These are phyloP conservation scores for Gavia stellata DNA, from an alignment of 2,113 vertebrate genomes.

Conservation along the genomic window DNA sequence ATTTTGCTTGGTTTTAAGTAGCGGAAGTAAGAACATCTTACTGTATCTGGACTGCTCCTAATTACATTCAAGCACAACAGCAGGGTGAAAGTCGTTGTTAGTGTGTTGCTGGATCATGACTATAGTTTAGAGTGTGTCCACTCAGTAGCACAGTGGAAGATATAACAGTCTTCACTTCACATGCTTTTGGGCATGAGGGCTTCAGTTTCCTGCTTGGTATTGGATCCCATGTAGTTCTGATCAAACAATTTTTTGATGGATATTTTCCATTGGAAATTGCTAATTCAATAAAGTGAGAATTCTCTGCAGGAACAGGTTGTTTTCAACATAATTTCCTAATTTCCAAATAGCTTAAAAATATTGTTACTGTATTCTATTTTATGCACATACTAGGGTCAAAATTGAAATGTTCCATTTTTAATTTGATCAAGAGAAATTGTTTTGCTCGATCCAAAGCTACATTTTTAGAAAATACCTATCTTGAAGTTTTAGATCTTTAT, in stretches of 20 bases:
- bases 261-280: background rate
- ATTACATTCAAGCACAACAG: background rate
- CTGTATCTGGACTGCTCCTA: background rate
- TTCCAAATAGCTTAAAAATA: background rate
- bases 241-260: background rate
- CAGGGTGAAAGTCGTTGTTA: background rate
- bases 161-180: background rate
- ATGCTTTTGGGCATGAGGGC: background rate
- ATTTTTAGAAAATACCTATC: background rate
- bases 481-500: background rate
- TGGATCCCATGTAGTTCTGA: background rate
- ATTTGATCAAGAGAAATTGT: background rate
- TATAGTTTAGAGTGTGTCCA: background rate
- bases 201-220: background rate
- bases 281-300: background rate
- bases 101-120: background rate
- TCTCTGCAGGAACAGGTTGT: background rate
- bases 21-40: background rate
- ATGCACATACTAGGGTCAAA: background rate
- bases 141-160: background rate
- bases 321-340: background rate
- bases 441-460: background rate
- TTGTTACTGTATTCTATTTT: background rate
- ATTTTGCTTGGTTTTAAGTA: constrained; percentile 40
- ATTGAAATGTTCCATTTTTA: background rate